Conservation (phyloP, 2,113 vertebrate genomes). For the Sinocyclocheilus rhinocerous region DNA sequence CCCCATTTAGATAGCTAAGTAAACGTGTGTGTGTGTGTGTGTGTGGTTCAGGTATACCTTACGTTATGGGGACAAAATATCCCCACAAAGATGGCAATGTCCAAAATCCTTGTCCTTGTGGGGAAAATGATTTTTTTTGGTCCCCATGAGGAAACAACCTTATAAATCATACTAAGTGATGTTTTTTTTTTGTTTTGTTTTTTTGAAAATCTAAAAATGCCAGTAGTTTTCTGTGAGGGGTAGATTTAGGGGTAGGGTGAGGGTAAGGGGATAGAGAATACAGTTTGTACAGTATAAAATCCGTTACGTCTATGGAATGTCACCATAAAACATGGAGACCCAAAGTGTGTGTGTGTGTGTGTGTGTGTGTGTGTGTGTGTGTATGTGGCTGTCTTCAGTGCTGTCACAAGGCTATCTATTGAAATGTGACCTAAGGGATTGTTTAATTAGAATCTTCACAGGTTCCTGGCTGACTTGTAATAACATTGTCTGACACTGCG, state of each 20-base stretch:
- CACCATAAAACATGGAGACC: neutral
- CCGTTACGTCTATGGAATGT: too few relatives aligned
- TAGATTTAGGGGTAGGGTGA: too few relatives aligned
- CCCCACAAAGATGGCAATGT: neutral
- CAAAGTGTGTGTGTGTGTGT: neutral
- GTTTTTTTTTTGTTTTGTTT: too few relatives aligned
- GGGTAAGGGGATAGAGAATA: too few relatives aligned
- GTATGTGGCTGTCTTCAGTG: neutral
- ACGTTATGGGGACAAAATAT: neutral
- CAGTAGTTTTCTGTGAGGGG: too few relatives aligned
- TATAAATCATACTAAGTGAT: too few relatives aligned
- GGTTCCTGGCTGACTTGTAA: constrained; percentile 43
- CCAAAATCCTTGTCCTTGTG: neutral
- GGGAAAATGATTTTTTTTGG: too few relatives aligned
- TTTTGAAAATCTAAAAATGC: too few relatives aligned
- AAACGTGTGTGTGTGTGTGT: too few relatives aligned
- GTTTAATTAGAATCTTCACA: constrained; percentile 58
- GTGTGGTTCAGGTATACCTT: neutral
- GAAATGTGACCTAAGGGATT: constrained; percentile 53
- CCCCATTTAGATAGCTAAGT: neutral
- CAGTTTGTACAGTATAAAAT: too few relatives aligned
- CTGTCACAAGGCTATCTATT: constrained; percentile 45
- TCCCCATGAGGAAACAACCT: too few relatives aligned
- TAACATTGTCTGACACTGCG: constrained; percentile 38
- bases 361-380: neutral